Conservation (phyloP, 1,140 invertebrate species). For the Chrysomallon squamiferum region DNA sequence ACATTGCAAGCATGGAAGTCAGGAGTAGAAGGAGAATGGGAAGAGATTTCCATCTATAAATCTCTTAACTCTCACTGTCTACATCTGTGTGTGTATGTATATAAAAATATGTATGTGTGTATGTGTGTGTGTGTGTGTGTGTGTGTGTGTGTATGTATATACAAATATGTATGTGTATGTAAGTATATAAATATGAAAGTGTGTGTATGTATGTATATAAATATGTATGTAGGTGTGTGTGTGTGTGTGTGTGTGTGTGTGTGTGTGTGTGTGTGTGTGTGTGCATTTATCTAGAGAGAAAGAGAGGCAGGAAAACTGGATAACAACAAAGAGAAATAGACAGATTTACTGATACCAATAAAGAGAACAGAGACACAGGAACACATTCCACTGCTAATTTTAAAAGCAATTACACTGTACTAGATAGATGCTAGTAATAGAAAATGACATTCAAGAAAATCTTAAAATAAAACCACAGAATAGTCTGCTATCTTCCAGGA, state of each 20-base stretch:
- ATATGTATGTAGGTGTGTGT: conserved; percentile 4
- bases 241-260: conserved; percentile 10
- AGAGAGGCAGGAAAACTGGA: background rate
- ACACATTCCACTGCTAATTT: too few species aligned
- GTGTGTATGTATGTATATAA: background rate
- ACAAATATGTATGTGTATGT: background rate
- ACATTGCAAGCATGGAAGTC: background rate
- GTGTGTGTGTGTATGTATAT: background rate
- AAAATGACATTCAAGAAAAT: too few species aligned
- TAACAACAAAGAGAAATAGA: too few species aligned
- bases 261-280: conserved; percentile 1
- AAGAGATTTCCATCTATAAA: background rate
- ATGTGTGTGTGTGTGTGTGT: background rate
- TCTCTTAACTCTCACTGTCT: background rate
- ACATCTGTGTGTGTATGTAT: background rate
- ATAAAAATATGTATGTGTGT: background rate
- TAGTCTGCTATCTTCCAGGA: too few species aligned
- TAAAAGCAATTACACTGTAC: too few species aligned
- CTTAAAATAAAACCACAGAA: too few species aligned
- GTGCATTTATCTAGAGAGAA: background rate
- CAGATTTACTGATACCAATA: too few species aligned
- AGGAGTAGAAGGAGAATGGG: background rate
- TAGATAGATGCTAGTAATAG: too few species aligned
- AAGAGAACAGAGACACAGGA: too few species aligned
- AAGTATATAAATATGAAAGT: background rate